Percentiles rank a stretch among this genome's conserved stretches.
These are phyloP conservation scores for Halocynthia roretzi DNA, from an alignment of 23 tunicate genomes.

Conservation along the genomic window DNA sequence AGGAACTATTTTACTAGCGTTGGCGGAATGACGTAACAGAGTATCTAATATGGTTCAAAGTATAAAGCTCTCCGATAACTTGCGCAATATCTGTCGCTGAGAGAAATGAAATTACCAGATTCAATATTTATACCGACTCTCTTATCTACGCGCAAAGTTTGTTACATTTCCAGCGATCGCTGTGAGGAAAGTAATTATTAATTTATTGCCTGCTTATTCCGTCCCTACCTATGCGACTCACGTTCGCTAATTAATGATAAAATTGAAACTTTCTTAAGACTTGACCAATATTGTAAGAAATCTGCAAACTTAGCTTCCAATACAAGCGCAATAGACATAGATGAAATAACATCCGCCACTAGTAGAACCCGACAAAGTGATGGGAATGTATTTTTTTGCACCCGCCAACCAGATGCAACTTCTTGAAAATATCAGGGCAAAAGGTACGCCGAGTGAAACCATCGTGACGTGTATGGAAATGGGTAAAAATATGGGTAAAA, in stretches of 20 bases:
- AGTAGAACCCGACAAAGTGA: slow-evolving; percentile 36
- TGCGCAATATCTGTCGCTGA: no score
- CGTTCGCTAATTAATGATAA: slow-evolving; percentile 45
- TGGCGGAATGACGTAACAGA: no score
- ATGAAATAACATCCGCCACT: slow-evolving; percentile 52
- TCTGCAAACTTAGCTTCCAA: slow-evolving; percentile 58
- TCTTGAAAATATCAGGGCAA: slow-evolving; percentile 55
- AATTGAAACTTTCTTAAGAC: slow-evolving; percentile 38
- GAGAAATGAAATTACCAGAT: no score
- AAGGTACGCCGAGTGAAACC: slow-evolving; percentile 36
- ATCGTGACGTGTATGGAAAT: slow-evolving; percentile 53
- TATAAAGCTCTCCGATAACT: no score
- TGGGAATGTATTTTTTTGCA: slow-evolving; percentile 87
- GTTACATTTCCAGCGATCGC: no score
- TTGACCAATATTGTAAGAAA: slow-evolving; percentile 50
- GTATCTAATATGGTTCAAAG: no score
- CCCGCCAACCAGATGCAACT: slow-evolving; percentile 75
- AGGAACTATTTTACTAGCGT: no score
- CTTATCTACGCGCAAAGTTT: no score
- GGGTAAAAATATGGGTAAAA: slow-evolving; percentile 41
- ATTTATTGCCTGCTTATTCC: no score
- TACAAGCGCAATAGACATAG: slow-evolving; percentile 65
- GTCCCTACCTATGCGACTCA: no score
- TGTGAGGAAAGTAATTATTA: no score
- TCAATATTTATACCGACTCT: no score